Base-by-base conservation (phyloP, 2,797 vertebrate genomes). In the Pogoniulus pusillus region DNA sequence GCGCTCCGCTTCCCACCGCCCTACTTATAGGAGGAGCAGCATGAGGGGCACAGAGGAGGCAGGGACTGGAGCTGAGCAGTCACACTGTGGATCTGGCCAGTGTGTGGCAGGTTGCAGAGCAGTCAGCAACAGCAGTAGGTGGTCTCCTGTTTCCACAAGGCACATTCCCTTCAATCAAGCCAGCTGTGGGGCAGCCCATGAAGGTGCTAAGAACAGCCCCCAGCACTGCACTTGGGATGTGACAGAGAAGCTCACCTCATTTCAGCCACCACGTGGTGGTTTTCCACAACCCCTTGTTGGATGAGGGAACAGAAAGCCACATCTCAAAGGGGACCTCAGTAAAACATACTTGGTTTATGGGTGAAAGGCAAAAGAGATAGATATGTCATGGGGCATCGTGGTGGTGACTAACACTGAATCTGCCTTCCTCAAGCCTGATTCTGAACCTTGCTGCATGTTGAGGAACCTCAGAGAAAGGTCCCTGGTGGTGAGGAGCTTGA, bases 11-110 rank as follows among this genome's bases (percentile, higher is more conserved):
- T 92, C 83, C 68, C 37, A 3, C n/a, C 0, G 0, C 64, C 55
- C 58, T 93, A 30, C 86, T 96, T 82, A 87, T 65, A 81, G 87
- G 76, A 86, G 73, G 63, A 84, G 82, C 76, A 73, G 84, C 74
- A 62, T 34, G 34, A 35, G 39, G 55, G 59, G 41, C 43, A 58
- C n/a, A 6, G 87, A 29, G 77, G 3, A 77, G 85, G 84, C 75
- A 85, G 84, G 75, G 63, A 9, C 81, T 49, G 85, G 68, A 53
- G 70, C 90, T 24, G 93, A 93, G 88, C 88, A 82, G 85, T 23
- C 39, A 77, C 22, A 19, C 27, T 3, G 1, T 4, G 12, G 59
- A 43, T 81, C 34, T 35, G 65, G 63, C 63, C 93, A 69, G 82
- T 6, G 1, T 30, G 64, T 47, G 49, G 60, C 62, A 79, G 83